Base-by-base conservation (phyloP, 2,113 vertebrate genomes). In the Melanerpes formicivorus region DNA sequence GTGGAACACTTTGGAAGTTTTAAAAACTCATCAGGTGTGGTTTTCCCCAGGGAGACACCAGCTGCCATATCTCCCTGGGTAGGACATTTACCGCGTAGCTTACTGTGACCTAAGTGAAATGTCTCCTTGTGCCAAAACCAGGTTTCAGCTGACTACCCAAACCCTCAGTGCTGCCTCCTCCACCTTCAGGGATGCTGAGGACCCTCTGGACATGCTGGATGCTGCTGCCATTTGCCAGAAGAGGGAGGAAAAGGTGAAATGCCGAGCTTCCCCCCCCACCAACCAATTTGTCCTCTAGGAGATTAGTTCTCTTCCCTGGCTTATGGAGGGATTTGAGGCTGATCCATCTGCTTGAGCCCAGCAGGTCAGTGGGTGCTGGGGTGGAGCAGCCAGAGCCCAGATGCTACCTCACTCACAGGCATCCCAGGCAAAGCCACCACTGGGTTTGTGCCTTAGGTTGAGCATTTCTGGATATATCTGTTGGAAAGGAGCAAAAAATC, bases 251-350 rank as follows among this genome's bases (percentile, higher is more conserved):
- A 84, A 87, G n/a, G 66, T 26, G 3, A 80, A 83, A 63, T 1
- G 1, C 25, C 0, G 4, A 54, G 48, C n/a, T 77, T 80, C 9
- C 44, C 72, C 66, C 14, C 15, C 29, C 3, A 0, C 54, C 85
- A 56, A 6, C 58, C 0, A 0, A 34, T 84, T 91, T 91, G 82
- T 91, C 76, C 95, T 96, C 40, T 37, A 58, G 66, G 70, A 82
- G 96, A 95, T 96, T 95, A 94, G 73, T 95, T 50, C 62, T 50
- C 15, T 83, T 82, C 62, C 69, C 58, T 78, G 82, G 79, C 82
- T 96, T 96, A 94, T 0, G 0, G 44, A 25, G 22, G 84, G 82
- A 95, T 93, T 95, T 94, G 69, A 8, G 3, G 65, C 76, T 3
- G 6, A 62, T 91, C 93, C 96, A 95, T 95, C 95, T 96, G 95